phyloP scores from a whole-genome alignment of 2,888 invertebrate species.

The Sarcophaga rosellei region DNA sequence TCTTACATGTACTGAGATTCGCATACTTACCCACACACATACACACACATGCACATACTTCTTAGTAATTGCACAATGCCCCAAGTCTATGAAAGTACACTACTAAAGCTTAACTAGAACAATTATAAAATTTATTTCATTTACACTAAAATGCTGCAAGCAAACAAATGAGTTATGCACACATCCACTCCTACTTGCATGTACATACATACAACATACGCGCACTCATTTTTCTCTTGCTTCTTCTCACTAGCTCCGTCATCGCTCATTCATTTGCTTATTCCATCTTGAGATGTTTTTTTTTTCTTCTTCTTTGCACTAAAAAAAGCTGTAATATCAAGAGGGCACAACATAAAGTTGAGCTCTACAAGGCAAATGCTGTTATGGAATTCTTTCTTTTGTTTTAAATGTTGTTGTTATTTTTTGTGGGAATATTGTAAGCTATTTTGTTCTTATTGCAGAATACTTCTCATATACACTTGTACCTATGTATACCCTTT shows the following conservation, averaged over 20 bases:
- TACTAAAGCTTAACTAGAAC: slow-evolving; percentile 57
- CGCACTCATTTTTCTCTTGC: not conserved
- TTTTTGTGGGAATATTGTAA: slow-evolving; percentile 28
- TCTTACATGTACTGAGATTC: not conserved
- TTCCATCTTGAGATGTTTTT: not conserved
- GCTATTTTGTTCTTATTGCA: slow-evolving; percentile 25
- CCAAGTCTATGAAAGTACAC: slow-evolving; percentile 24
- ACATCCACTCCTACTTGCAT: slow-evolving; percentile 2
- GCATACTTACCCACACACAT: not conserved
- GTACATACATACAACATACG: not conserved
- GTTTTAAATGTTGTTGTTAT: not conserved
- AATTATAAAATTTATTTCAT: slow-evolving; percentile 60
- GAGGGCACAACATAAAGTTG: slow-evolving; percentile 25
- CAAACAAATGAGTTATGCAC: slow-evolving; percentile 52
- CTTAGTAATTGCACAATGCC: not conserved
- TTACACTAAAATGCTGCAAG: slow-evolving; percentile 55
- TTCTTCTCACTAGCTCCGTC: slow-evolving; percentile 18
- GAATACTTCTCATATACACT: not conserved
- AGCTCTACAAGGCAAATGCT: not conserved
- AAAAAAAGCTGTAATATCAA: not conserved
- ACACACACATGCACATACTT: not conserved
- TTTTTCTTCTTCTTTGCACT: not conserved
- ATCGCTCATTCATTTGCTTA: slow-evolving; percentile 46
- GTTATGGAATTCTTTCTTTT: not conserved
- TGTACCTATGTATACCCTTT: not conserved